Evolutionary conservation across 2,113 vertebrate species (phyloP).

Genomic region (Gymnarchus niloticus): DNA sequence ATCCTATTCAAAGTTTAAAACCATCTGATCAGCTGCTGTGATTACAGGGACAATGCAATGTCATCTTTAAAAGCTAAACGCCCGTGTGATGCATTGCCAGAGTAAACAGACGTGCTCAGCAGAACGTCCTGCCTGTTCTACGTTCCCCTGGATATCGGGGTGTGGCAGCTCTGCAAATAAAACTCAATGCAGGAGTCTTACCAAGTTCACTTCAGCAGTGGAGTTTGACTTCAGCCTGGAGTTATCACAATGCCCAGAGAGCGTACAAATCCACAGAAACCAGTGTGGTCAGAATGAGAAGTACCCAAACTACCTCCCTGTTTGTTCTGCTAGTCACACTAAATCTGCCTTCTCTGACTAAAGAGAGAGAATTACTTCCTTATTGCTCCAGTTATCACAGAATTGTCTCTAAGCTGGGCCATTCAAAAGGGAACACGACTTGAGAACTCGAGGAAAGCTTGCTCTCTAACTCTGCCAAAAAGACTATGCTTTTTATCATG

Average conservation of each 20-base stretch:
- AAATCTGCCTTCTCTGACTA: not conserved
- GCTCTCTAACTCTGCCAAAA: not conserved
- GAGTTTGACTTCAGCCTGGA: not conserved
- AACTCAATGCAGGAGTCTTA: not conserved
- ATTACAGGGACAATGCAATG: not conserved
- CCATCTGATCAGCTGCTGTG: not conserved
- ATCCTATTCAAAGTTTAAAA: not conserved
- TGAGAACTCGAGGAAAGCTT: not conserved
- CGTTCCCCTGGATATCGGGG: too few relatives aligned
- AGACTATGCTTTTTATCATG: not conserved
- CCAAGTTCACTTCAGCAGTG: not conserved
- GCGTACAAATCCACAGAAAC: too few relatives aligned
- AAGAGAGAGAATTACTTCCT: not conserved
- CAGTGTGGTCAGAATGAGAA: too few relatives aligned
- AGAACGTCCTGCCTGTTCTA: not conserved
- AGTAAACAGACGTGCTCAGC: not conserved
- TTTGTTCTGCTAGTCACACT: not conserved
- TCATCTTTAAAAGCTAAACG: not conserved
- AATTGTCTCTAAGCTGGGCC: not conserved
- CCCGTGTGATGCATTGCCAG: not conserved
- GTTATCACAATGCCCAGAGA: too few relatives aligned
- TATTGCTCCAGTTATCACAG: not conserved
- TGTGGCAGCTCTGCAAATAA: not conserved
- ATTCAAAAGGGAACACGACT: not conserved
- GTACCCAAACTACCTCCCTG: not conserved